Evolutionary conservation across 2,888 invertebrate genomes (phyloP).

Genomic region (Limulus polyphemus): DNA sequence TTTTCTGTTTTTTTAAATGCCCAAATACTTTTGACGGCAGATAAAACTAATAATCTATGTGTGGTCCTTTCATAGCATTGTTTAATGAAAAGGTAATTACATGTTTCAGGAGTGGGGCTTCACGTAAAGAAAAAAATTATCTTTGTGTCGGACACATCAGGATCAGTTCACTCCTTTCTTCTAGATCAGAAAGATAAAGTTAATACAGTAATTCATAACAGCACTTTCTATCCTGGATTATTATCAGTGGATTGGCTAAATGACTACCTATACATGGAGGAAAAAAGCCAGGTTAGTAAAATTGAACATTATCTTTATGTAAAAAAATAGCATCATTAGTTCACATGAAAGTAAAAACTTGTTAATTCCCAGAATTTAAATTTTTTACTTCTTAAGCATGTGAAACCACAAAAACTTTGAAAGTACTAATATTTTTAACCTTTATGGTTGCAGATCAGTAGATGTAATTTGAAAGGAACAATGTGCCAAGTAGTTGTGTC

Average conservation of each 20-base stretch:
- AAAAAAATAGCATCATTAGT: not conserved
- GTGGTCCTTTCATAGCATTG: too few relatives aligned
- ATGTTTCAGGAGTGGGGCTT: constrained; percentile 53
- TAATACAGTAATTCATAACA: constrained; percentile 21
- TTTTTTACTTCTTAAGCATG: too few relatives aligned
- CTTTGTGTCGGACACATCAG: constrained; percentile 62
- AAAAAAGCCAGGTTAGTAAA: constrained; percentile 44
- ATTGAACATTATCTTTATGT: not conserved
- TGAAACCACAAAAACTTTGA: too few relatives aligned
- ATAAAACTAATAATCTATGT: too few relatives aligned
- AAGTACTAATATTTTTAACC: not conserved
- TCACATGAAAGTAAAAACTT: not conserved
- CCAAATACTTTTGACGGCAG: too few relatives aligned
- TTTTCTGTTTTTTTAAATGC: too few relatives aligned
- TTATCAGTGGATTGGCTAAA: constrained; percentile 78
- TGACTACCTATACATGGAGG: constrained; percentile 65
- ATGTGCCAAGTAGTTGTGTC: constrained; percentile 56
- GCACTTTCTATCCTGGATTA: constrained; percentile 28
- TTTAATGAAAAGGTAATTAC: too few relatives aligned
- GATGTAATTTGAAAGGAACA: constrained; percentile 60
- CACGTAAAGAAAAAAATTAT: constrained; percentile 55
- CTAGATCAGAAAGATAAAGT: constrained; percentile 19
- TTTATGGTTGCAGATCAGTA: constrained; percentile 48
- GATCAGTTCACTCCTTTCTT: constrained; percentile 46
- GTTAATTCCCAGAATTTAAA: not conserved